Base-by-base conservation (phyloP, 2,113 vertebrate species). In the Hyla sarda region DNA sequence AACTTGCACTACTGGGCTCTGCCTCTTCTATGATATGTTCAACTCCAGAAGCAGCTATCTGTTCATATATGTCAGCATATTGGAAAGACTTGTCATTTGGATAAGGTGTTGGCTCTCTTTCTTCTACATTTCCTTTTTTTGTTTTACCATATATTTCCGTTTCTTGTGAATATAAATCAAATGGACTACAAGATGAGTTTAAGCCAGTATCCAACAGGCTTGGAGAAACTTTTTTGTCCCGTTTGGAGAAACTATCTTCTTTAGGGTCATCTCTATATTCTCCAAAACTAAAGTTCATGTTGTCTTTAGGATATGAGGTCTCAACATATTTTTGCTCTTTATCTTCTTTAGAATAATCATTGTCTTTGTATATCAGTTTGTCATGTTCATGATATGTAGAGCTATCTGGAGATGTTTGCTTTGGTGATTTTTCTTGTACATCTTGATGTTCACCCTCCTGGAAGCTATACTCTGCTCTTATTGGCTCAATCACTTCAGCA, bases 31-130 rank as follows among this genome's bases (percentile, higher is more conserved):
- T 50, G 45, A 88, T 83, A 79, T 91, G 90, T 19, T 91, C 92
- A 41, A 88, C 87, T 34, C 93, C 93, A 0, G 93, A 91, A 19
- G 92, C 87, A 87, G 91, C 91, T 69, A 93, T 90, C 87, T 95
- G 95, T 89, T 97, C 96, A 54, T 98, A 98, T 84, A 97, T 92
- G 87, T 99, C 97, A 47, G 97, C 89, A 11, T 99, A 99, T 32
- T 96, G 96, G 91, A 99, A 99, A 25, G 94, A 97, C 84, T 96
- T 98, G 48, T 97, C 96, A 0, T 96, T 96, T 0, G 98, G 96
- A 32, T 97, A 99, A 4, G 98, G 98, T 0, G 98, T 99, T 91
- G 97, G 95, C 89, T 98, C 97, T 84, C 97, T 95, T 80, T 96
- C 95, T 87, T 97, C 97, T 87, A 56, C 81, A 82, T 12, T 52